Evolutionary conservation across 2,888 invertebrate genomes (phyloP).

Genomic region (Dascillus cervinus): DNA sequence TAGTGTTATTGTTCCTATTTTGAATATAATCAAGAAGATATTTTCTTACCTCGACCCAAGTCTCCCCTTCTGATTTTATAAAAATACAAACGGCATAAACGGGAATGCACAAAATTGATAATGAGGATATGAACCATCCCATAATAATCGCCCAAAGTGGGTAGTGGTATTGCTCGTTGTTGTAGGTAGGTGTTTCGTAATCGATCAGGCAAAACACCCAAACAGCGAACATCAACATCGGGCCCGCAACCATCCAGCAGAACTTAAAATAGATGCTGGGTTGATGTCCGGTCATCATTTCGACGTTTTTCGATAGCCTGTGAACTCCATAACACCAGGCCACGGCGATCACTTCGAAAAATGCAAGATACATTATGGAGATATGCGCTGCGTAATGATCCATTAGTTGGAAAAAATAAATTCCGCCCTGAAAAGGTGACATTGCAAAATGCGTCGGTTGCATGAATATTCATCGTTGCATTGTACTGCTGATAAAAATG

Average conservation of each 20-base stretch:
- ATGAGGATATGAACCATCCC: conserved; percentile 79
- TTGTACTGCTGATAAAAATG: no score
- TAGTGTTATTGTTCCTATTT: conserved; percentile 1
- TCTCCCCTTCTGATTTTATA: conserved; percentile 61
- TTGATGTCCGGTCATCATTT: conserved; percentile 79
- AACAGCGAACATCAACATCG: conserved; percentile 71
- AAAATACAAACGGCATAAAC: conserved; percentile 69
- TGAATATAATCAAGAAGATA: neutral
- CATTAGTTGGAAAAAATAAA: conserved; percentile 85
- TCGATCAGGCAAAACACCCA: conserved; percentile 86
- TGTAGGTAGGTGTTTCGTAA: conserved; percentile 78
- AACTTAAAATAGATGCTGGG: conserved; percentile 77
- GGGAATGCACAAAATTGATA: conserved; percentile 81
- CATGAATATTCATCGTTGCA: no score
- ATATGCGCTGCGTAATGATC: conserved; percentile 91
- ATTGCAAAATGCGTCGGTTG: no score
- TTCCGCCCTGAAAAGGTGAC: conserved; percentile 63
- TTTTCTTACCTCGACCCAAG: conserved; percentile 58
- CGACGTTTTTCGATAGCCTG: conserved; percentile 71
- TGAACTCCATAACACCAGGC: conserved; percentile 88
- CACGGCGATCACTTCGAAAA: conserved; percentile 87
- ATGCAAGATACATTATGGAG: conserved; percentile 85
- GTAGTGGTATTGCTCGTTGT: conserved; percentile 69
- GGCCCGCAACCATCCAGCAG: conserved; percentile 79
- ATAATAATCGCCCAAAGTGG: conserved; percentile 79